Evolutionary conservation across 2,113 vertebrate species (phyloP).

Genomic region (Myiopsitta monachus): DNA sequence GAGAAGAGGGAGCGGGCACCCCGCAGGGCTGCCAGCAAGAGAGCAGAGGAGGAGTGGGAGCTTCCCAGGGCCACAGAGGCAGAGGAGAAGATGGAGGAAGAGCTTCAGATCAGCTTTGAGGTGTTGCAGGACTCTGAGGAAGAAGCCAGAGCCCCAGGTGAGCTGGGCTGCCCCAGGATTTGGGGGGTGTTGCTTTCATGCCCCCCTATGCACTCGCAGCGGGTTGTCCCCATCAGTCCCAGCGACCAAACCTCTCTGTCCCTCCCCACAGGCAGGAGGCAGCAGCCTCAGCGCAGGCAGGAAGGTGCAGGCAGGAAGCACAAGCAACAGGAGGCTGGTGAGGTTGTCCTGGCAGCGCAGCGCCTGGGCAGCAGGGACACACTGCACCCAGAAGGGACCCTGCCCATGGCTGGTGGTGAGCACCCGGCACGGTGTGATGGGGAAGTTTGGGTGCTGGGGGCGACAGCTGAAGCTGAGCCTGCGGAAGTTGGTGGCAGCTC

Average conservation of each 20-base stretch:
- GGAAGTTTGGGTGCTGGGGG: neutral
- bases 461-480: neutral
- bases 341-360: neutral
- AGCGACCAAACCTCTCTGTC: neutral
- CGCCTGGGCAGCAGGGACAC: neutral
- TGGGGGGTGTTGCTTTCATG: neutral
- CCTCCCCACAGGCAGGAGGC: neutral
- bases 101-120: conserved; percentile 78
- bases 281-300: neutral
- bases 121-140: conserved; percentile 74
- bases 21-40: neutral
- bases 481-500: neutral
- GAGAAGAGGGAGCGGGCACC: neutral
- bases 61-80: conserved; percentile 77
- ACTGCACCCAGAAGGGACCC: neutral
- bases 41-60: conserved; percentile 45
- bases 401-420: neutral
- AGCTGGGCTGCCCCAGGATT: neutral
- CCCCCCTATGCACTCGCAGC: accelerated
- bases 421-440: accelerated
- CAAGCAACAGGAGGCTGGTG: conserved; percentile 73
- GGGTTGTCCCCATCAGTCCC: neutral
- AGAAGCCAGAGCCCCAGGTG: conserved; percentile 61
- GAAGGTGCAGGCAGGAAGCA: conserved; percentile 51
- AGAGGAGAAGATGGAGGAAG: conserved; percentile 55